Evolutionary conservation across 2,888 invertebrate genomes (phyloP).

Genomic region (Torymus tubicola): DNA sequence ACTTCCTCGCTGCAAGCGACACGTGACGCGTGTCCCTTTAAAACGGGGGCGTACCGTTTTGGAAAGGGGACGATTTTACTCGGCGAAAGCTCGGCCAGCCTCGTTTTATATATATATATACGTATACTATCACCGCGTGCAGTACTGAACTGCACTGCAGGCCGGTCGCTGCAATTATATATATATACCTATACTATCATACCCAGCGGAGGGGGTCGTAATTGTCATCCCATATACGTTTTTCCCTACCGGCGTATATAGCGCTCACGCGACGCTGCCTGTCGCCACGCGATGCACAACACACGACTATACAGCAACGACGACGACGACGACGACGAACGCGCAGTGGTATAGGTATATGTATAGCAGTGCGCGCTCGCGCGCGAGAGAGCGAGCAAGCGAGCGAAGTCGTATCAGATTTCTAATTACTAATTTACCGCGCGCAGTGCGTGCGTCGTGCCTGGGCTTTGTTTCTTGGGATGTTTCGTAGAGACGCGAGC

Average conservation of each 20-base stretch:
- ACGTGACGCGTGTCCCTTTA: too few relatives aligned
- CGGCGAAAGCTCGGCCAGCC: constrained; percentile 25
- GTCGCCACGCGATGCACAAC: constrained; percentile 63
- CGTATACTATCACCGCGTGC: too few relatives aligned
- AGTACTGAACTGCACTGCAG: too few relatives aligned
- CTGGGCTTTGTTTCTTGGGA: constrained; percentile 1
- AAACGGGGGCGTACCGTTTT: too few relatives aligned
- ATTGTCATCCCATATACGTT: constrained; percentile 74
- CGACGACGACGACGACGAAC: too few relatives aligned
- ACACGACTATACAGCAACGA: too few relatives aligned
- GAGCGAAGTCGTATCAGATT: constrained; percentile 70
- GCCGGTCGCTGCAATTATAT: constrained; percentile 31
- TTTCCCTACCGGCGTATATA: constrained; percentile 60
- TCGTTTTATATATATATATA: neutral
- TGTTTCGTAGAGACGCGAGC: neutral
- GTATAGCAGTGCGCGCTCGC: too few relatives aligned
- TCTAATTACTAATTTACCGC: constrained; percentile 75
- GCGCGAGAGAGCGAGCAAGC: too few relatives aligned
- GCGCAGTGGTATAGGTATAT: too few relatives aligned
- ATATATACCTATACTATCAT: neutral
- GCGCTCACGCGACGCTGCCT: constrained; percentile 75
- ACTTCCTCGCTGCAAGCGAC: too few relatives aligned
- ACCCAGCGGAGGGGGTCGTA: constrained; percentile 71
- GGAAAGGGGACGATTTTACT: too few relatives aligned
- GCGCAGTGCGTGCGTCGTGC: neutral